Evolutionary conservation across 2,888 invertebrate species (phyloP).

Genomic region (Oxystoma pomonae): DNA sequence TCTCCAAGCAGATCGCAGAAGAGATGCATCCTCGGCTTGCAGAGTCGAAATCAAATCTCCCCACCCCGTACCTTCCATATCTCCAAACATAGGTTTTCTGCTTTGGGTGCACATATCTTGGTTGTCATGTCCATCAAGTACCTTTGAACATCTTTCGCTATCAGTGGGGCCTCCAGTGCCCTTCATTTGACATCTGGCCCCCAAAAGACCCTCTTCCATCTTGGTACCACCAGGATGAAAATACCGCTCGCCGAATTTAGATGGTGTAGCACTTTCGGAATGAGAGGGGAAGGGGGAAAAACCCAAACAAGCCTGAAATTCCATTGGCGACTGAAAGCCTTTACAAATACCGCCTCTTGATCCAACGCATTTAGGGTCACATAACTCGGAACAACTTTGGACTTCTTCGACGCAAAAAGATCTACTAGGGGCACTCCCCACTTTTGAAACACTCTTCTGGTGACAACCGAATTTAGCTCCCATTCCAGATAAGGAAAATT

Average conservation of each 20-base stretch:
- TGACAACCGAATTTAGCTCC: background rate
- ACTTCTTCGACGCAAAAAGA: background rate
- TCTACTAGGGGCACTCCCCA: background rate
- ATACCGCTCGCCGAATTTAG: background rate
- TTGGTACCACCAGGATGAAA: background rate
- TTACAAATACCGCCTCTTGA: conserved; percentile 7
- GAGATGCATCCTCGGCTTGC: background rate
- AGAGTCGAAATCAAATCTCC: background rate
- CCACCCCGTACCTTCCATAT: background rate
- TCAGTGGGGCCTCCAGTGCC: background rate
- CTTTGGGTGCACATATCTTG: background rate
- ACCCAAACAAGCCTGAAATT: background rate
- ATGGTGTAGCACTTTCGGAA: background rate
- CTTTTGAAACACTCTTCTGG: background rate
- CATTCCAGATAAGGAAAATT: background rate
- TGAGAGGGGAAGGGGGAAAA: background rate
- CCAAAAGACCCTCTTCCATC: background rate
- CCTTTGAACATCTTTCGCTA: background rate
- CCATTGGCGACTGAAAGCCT: background rate
- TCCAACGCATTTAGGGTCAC: background rate
- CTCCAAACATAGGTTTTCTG: background rate
- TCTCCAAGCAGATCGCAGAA: conserved; percentile 6
- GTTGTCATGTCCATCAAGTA: background rate
- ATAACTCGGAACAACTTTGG: background rate
- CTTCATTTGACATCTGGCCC: background rate